These are phyloP conservation scores for Ctenopoma multispine DNA, from an alignment of 2,797 vertebrate species.

Conservation along the genomic window DNA sequence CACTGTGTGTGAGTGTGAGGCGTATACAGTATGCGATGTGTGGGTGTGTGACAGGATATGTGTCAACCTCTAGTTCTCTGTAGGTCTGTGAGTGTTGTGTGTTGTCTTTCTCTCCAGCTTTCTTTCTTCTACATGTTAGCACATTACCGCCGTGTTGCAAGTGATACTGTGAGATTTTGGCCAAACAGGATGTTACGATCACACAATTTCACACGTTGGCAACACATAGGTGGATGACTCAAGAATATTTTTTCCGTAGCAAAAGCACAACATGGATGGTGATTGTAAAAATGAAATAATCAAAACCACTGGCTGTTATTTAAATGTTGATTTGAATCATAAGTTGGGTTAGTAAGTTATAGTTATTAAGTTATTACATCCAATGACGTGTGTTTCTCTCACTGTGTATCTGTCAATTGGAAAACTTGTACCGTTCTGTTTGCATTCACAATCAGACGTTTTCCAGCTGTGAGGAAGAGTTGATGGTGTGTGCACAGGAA, in stretches of 20 bases:
- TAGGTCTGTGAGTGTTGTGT: background rate
- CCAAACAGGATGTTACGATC: constrained; percentile 29
- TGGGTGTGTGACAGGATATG: constrained; percentile 59
- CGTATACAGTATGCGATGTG: constrained; percentile 2
- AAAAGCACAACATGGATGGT: background rate
- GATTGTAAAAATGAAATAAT: too few relatives aligned
- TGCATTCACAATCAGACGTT: too few relatives aligned
- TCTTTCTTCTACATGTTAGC: constrained; percentile 22
- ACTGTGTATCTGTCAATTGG: too few relatives aligned
- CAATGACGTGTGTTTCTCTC: too few relatives aligned
- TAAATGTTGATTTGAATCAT: too few relatives aligned
- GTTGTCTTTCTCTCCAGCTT: background rate
- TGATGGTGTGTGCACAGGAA: too few relatives aligned
- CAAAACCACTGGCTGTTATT: too few relatives aligned
- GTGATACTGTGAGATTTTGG: constrained; percentile 28
- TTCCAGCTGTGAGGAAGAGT: too few relatives aligned
- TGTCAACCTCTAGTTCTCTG: constrained; percentile 39
- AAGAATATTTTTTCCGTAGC: background rate
- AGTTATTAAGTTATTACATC: too few relatives aligned
- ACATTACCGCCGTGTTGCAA: constrained; percentile 14
- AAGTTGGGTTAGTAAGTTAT: too few relatives aligned
- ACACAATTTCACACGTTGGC: background rate
- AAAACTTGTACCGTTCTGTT: too few relatives aligned
- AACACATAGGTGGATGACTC: background rate
- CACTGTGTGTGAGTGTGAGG: background rate